phyloP scores from a whole-genome alignment of 2,888 invertebrate genomes.

The Amblyjoppa fuscipennis region DNA sequence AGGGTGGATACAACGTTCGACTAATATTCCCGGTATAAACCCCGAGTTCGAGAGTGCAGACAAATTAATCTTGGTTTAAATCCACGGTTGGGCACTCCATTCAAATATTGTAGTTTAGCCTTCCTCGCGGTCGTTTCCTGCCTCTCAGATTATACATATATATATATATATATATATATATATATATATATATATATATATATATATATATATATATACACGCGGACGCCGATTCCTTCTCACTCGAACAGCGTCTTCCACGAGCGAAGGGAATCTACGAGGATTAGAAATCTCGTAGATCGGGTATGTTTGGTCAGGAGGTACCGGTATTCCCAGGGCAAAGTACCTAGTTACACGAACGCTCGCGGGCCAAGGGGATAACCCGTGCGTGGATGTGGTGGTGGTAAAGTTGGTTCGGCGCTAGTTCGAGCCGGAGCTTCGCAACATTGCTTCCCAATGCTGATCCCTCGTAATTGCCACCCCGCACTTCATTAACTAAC shows the following conservation, averaged over 20 bases:
- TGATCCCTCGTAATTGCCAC: constrained; percentile 63
- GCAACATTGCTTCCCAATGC: constrained; percentile 53
- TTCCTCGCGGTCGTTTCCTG: constrained; percentile 6
- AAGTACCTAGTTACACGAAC: constrained; percentile 54
- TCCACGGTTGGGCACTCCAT: constrained; percentile 38
- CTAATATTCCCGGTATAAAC: neutral
- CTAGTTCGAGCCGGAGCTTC: constrained; percentile 41
- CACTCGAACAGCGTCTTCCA: constrained; percentile 43
- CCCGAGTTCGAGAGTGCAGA: constrained; percentile 25
- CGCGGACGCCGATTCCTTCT: constrained; percentile 6
- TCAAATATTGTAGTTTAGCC: constrained; percentile 48
- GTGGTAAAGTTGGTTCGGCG: constrained; percentile 33
- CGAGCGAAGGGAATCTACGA: constrained; percentile 11
- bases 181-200: neutral
- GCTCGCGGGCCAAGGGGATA: constrained; percentile 25
- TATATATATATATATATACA: neutral
- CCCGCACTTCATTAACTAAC: constrained; percentile 68
- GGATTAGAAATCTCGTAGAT: constrained; percentile 59
- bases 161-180: neutral
- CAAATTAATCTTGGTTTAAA: constrained; percentile 47
- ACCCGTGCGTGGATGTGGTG: constrained; percentile 20
- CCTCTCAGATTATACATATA: neutral
- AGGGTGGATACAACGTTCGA: neutral
- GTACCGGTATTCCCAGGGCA: constrained; percentile 47
- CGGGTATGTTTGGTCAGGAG: constrained; percentile 50